Conservation (phyloP, 2,888 invertebrate genomes). For the Lysandra bellargus region DNA sequence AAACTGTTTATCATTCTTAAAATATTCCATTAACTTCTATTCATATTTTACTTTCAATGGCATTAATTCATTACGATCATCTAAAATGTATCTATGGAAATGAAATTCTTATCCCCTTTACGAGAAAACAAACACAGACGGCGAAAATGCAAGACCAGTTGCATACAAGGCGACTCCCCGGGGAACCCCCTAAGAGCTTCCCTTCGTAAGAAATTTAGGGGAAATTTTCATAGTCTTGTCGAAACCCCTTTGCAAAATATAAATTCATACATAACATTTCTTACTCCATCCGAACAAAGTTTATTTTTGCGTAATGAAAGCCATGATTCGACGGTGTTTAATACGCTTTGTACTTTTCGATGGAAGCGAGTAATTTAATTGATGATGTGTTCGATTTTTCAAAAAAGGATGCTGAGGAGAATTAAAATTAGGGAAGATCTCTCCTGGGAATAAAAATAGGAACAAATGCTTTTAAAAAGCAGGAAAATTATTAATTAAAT, state of each 20-base stretch:
- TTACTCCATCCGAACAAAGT: slow-evolving; percentile 37
- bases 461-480: background rate
- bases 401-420: slow-evolving; percentile 56
- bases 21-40: background rate
- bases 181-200: slow-evolving; percentile 50
- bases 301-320: slow-evolving; percentile 32
- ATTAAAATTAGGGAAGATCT: slow-evolving; percentile 20
- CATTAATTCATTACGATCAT: slow-evolving; percentile 39
- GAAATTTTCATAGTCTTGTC: slow-evolving; percentile 54
- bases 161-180: slow-evolving; percentile 59
- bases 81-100: slow-evolving; percentile 41
- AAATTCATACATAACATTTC: slow-evolving; percentile 12
- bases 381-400: slow-evolving; percentile 75
- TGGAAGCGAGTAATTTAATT: slow-evolving; percentile 74
- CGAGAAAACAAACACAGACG: slow-evolving; percentile 56
- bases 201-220: slow-evolving; percentile 57
- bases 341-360: slow-evolving; percentile 57
- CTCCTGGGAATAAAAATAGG: background rate
- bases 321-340: slow-evolving; percentile 32
- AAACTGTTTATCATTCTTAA: background rate
- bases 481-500: slow-evolving; percentile 4
- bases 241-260: slow-evolving; percentile 40
- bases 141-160: slow-evolving; percentile 57
- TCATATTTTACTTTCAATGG: slow-evolving; percentile 2
- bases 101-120: slow-evolving; percentile 47